Evolutionary conservation across 2,888 invertebrate species (phyloP), one percentile per base, ranked within the genome.

Genomic region (Troides aeacus): DNA sequence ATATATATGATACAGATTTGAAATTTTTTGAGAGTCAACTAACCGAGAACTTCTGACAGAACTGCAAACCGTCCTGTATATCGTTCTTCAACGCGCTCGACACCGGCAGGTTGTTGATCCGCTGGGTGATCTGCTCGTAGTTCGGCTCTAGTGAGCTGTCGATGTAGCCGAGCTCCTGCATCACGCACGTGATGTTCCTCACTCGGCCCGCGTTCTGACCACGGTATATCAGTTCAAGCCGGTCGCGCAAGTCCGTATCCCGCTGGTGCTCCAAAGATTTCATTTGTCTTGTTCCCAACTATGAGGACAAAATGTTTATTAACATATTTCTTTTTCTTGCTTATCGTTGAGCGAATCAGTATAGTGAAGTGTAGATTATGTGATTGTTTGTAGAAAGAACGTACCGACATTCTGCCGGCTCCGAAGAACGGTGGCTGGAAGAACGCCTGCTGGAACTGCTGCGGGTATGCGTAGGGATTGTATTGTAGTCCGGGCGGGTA

Each of bases 81-180:
- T 95, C 95, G 6, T 87, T 89, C 80, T 94, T 94, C 58, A 95
- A 86, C 75, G 95, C 95, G 12, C 89, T 91, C 3, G 94, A 86
- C 1, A 95, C 93, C 0, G 95, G 95, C 23, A 95, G 84, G 76
- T 93, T 93, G 76, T 87, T 90, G 79, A 95, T 94, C 66, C 95
- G 85, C 75, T 94, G 93, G 0, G 93, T 92, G 79, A 95, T 95
- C 82, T 93, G 94, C 50, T 92, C 93, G 79, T 93, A 95, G 84
- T 95, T 95, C 0, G 95, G 95, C 77, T 95, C 95, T 76, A 95
- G 85, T 80, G 94, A 94, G 73, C 93, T 82, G 80, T 95, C 95
- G 76, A 95, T 90, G 84, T 95, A 95, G 66, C 95, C 95, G 0
- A 95, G 89, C 79, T 95, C 95, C 79, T 95, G 95, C 95, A 95